Percentiles rank a stretch among this genome's conserved stretches.
phyloP scores from a whole-genome alignment of 2,888 invertebrate species.

The Sthenelais limicola region DNA sequence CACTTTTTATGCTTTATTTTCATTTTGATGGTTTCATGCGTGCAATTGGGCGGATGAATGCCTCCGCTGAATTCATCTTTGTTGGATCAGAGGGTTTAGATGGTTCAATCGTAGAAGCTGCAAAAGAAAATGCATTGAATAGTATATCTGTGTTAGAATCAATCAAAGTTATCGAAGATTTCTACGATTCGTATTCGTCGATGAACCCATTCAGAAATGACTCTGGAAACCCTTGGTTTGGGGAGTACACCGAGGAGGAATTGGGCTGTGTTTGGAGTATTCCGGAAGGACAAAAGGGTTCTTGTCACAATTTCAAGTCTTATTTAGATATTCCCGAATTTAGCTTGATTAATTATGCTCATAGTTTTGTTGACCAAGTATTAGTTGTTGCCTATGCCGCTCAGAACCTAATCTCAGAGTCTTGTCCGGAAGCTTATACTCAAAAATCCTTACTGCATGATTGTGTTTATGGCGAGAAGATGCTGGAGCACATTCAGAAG shows the following conservation, averaged over 20 bases:
- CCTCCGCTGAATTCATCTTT: slow-evolving; percentile 9
- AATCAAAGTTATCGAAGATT: slow-evolving; percentile 1
- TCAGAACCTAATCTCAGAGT: slow-evolving; percentile 52
- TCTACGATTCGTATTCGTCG: slow-evolving; percentile 14
- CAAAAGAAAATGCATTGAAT: not conserved
- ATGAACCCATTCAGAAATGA: not conserved
- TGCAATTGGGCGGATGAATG: not conserved
- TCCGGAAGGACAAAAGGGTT: not conserved
- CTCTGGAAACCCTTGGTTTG: slow-evolving; percentile 52
- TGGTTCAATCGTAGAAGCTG: not conserved
- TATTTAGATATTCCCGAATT: slow-evolving; percentile 43
- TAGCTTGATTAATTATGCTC: slow-evolving; percentile 44
- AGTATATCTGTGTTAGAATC: not conserved
- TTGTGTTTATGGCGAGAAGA: slow-evolving; percentile 53
- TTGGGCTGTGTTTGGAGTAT: slow-evolving; percentile 19
- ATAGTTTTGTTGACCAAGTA: slow-evolving; percentile 56
- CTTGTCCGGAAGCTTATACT: slow-evolving; percentile 52
- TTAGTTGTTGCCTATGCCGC: slow-evolving; percentile 58
- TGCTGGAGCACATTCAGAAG: slow-evolving; percentile 49
- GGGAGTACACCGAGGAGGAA: slow-evolving; percentile 44
- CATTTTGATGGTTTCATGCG: slow-evolving; percentile 3
- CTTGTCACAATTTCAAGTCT: slow-evolving; percentile 17
- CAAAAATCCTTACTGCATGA: slow-evolving; percentile 26
- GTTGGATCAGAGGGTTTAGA: slow-evolving; percentile 34
- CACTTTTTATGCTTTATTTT: not conserved